Conservation (phyloP, 2,888 invertebrate species). For the Melieria crassipennis region DNA sequence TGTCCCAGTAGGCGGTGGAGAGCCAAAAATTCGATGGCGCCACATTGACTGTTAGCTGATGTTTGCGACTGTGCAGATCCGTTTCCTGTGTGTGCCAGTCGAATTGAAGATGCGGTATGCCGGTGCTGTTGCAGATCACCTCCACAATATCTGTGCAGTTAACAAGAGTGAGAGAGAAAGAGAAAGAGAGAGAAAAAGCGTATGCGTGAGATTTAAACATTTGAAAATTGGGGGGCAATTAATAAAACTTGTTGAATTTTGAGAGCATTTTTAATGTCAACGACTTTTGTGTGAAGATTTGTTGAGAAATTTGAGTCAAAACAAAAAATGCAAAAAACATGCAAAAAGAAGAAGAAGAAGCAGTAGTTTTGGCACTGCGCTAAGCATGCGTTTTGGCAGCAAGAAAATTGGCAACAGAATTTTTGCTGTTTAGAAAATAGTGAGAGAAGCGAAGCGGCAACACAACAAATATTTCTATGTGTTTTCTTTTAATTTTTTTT, state of each 20-base stretch:
- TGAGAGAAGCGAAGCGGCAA: too few relatives aligned
- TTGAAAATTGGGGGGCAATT: neutral
- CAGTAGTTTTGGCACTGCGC: neutral
- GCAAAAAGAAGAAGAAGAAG: neutral
- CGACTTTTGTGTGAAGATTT: neutral
- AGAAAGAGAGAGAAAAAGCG: constrained; percentile 11
- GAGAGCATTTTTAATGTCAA: neutral
- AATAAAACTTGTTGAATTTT: too few relatives aligned
- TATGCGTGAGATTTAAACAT: neutral
- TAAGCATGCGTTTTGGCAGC: too few relatives aligned
- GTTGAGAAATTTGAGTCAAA: neutral
- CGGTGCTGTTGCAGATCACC: constrained; percentile 72
- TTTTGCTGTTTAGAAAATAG: too few relatives aligned
- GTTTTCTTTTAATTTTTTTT: too few relatives aligned
- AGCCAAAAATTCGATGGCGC: constrained; percentile 76
- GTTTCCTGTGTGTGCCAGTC: constrained; percentile 70
- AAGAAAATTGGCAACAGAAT: too few relatives aligned
- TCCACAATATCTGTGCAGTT: constrained; percentile 59
- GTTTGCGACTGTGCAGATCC: constrained; percentile 59
- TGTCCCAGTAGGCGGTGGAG: constrained; percentile 76
- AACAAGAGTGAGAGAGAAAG: constrained; percentile 6
- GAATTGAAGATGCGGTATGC: constrained; percentile 73
- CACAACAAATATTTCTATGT: too few relatives aligned
- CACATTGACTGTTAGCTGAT: constrained; percentile 74
- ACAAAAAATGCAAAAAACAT: neutral